A percentile compares a stretch with the other conserved stretches of the same genome.
Conservation (phyloP, 2,888 invertebrate species). For the Taphrorychus bicolor region DNA sequence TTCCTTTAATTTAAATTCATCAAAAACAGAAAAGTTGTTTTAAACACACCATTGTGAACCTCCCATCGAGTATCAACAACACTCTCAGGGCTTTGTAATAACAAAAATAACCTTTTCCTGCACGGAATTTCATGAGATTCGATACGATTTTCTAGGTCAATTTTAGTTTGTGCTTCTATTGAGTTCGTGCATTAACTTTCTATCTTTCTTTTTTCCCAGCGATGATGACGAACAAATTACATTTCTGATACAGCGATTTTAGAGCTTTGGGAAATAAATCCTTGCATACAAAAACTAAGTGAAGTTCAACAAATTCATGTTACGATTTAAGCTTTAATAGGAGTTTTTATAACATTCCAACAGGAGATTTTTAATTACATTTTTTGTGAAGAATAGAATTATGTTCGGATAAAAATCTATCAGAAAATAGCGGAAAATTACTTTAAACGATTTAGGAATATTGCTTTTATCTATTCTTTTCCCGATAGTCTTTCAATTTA, state of each 20-base stretch:
- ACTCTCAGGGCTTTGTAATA: background rate
- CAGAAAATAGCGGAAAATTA: background rate
- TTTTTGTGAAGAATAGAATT: background rate
- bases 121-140: background rate
- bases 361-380: background rate
- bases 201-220: background rate
- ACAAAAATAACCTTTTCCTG: background rate
- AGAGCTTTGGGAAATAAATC: background rate
- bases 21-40: too few species aligned
- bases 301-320: too few species aligned
- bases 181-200: background rate
- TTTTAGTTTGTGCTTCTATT: background rate
- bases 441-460: background rate
- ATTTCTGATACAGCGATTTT: background rate
- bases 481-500: conserved; percentile 1
- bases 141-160: background rate
- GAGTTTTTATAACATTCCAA: background rate
- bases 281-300: too few species aligned
- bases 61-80: too few species aligned
- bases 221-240: background rate
- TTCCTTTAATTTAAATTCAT: too few species aligned
- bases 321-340: background rate
- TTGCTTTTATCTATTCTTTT: background rate
- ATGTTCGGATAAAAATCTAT: background rate
- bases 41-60: too few species aligned